Evolutionary conservation across 1,140 invertebrate species (phyloP), one percentile per base, ranked within the genome.

Genomic region (Leptinotarsa undecemlineata): DNA sequence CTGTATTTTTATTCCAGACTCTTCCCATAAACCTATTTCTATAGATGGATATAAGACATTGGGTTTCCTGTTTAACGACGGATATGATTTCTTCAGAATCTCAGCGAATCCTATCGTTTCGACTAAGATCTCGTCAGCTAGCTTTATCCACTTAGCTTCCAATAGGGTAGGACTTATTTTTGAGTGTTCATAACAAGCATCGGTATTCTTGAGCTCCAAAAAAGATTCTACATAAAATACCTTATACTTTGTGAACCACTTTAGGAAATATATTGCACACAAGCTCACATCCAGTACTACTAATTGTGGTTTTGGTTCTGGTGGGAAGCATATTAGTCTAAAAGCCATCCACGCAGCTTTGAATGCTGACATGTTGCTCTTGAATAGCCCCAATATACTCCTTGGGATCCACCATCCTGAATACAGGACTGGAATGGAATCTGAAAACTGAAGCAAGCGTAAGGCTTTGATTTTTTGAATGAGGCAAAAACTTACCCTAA

Each of bases 21-120:
- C 78, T 4, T 77, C 78, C 81, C 81, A 82, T 3, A 82, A 72
- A 1, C 82, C 82, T 23, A 78, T 77, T 67, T 83, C 82, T 6
- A 81, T 75, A 19, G 79, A 78, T 6, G 82, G 82, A 48, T 76
- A 78, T 21, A 84, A 26, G 42, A 82, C 72, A 68, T 66, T 23
- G 1, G 78, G 62, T 48, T 80, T 77, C 26, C 75, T 76, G 4
- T 68, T 57, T 23, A 79, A 17, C 11, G 77, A 71, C 26, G 82
- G 82, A 72, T 78, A 80, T 1, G 81, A 80, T 26, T 79, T 78
- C 48, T 74, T 74, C 63, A 82, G 78, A 47, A 84, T 74, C 20
- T 84, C 79, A 3, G 72, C 74, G 23, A 84, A 79, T 48, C 74
- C 72, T 19, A 76, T 74, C 2, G 76, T 78, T 68, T 80, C 78